These are phyloP conservation scores for Melinaea marsaeus DNA, from an alignment of 2,888 invertebrate genomes.

Conservation along the genomic window DNA sequence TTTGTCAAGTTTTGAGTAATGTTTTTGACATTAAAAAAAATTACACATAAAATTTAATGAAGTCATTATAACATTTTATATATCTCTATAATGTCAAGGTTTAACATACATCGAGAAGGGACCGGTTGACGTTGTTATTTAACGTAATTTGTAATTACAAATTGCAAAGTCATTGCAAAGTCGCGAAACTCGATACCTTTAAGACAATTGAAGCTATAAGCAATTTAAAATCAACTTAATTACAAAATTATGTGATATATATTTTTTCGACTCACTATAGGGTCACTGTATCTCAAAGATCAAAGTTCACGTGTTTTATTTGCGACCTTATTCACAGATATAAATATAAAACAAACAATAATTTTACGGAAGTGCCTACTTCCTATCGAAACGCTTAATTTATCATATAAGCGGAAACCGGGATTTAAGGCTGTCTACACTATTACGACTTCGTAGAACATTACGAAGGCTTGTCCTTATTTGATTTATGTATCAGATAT, in stretches of 20 bases:
- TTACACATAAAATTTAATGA: conserved; percentile 12
- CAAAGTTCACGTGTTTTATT: conserved; percentile 12
- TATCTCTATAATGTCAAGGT: conserved; percentile 21
- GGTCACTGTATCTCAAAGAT: conserved; percentile 12
- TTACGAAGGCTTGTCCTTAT: not conserved
- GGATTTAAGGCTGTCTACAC: conserved; percentile 13
- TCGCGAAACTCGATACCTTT: not conserved
- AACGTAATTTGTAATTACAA: not conserved
- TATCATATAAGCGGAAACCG: conserved; percentile 21
- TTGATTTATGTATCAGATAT: not conserved
- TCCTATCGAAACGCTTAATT: conserved; percentile 24
- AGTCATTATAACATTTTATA: conserved; percentile 12
- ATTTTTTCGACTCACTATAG: not conserved
- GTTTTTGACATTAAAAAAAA: conserved; percentile 15
- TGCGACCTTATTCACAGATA: conserved; percentile 4
- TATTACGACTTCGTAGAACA: conserved; percentile 9
- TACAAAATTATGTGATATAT: no score
- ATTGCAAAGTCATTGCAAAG: not conserved
- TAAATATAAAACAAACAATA: conserved; percentile 11
- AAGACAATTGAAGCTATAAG: conserved; percentile 3
- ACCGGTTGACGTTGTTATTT: not conserved
- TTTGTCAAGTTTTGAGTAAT: conserved; percentile 9
- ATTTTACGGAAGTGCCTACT: conserved; percentile 26
- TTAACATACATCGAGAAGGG: not conserved
- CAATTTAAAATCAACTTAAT: no score